Percentiles rank a stretch among this genome's conserved stretches.
These are phyloP conservation scores for Sciaenops ocellatus DNA, from an alignment of 2,797 vertebrate species.

Conservation along the genomic window DNA sequence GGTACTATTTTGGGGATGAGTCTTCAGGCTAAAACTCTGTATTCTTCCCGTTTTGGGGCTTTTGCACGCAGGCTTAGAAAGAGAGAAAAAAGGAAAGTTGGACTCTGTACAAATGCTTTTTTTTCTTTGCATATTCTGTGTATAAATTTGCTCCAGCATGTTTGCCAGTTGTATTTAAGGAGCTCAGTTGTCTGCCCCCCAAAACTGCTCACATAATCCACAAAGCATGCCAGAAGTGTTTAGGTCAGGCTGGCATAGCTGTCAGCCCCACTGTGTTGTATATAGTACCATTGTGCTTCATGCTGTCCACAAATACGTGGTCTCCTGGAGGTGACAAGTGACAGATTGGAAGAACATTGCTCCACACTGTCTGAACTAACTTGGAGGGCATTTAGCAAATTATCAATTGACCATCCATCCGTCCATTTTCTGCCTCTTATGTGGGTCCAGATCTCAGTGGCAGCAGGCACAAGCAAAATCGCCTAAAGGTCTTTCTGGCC, in stretches of 20 bases:
- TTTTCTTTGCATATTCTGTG: conserved; percentile 15
- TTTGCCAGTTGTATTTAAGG: conserved; percentile 17
- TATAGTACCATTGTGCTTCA: conserved; percentile 50
- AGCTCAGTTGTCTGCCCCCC: conserved; percentile 9
- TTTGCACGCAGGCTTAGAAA: neutral
- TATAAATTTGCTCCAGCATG: conserved; percentile 2
- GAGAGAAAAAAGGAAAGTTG: conserved; percentile 7
- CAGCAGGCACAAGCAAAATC: conserved; percentile 38
- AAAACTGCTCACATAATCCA: conserved; percentile 34
- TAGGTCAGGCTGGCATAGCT: conserved; percentile 35
- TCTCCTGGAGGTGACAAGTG: conserved; percentile 39
- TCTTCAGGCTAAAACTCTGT: conserved; percentile 25
- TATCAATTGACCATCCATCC: conserved; percentile 10
- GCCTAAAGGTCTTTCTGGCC: conserved; percentile 33
- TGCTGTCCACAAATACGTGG: conserved; percentile 42
- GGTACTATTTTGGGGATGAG: conserved; percentile 31
- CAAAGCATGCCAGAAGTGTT: conserved; percentile 49
- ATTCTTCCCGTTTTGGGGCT: conserved; percentile 6
- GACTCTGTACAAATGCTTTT: neutral
- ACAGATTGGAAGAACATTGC: conserved; percentile 41
- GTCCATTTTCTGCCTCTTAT: conserved; percentile 30
- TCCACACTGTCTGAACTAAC: conserved; percentile 19
- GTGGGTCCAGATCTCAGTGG: conserved; percentile 36
- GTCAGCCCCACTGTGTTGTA: conserved; percentile 44
- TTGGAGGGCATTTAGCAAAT: conserved; percentile 35